Evolutionary conservation across 2,797 vertebrate genomes (phyloP).

Genomic region (Rachycentron canadum): DNA sequence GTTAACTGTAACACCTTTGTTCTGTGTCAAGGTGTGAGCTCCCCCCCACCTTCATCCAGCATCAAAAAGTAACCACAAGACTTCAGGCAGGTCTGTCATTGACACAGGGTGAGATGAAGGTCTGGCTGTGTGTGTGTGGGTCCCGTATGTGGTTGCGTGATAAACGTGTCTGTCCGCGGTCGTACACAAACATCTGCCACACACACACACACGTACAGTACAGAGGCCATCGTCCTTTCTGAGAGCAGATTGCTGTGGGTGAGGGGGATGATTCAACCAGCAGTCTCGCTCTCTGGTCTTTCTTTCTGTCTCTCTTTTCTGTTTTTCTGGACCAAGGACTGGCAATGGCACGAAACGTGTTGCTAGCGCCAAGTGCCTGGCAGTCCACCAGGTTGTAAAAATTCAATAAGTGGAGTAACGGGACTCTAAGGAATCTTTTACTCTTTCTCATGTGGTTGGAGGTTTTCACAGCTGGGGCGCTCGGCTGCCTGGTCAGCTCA

Average conservation of each 20-base stretch:
- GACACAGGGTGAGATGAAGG: conserved; percentile 15
- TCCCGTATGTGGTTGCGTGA: conserved; percentile 46
- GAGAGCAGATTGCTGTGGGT: conserved; percentile 41
- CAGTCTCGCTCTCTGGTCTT: conserved; percentile 14
- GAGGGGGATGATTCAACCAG: conserved; percentile 56
- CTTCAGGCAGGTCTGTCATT: conserved; percentile 50
- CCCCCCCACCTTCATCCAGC: background rate
- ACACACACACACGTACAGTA: background rate
- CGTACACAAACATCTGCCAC: conserved; percentile 15
- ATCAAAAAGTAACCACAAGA: conserved; percentile 44
- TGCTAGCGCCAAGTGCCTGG: conserved; percentile 67
- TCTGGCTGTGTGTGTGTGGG: conserved; percentile 33
- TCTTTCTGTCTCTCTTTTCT: conserved; percentile 20
- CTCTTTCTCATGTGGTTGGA: conserved; percentile 74
- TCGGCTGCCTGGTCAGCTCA: conserved; percentile 37
- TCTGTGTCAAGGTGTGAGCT: conserved; percentile 45
- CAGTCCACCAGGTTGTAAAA: conserved; percentile 76
- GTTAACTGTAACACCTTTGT: conserved; percentile 62
- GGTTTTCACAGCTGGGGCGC: conserved; percentile 74
- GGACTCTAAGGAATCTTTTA: conserved; percentile 71
- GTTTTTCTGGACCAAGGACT: conserved; percentile 63
- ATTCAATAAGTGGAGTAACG: conserved; percentile 75
- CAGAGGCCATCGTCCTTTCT: conserved; percentile 29
- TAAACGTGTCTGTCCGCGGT: conserved; percentile 30
- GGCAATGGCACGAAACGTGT: conserved; percentile 55